These are phyloP conservation scores for Platalea minor DNA, from an alignment of 2,797 vertebrate genomes.

Conservation along the genomic window DNA sequence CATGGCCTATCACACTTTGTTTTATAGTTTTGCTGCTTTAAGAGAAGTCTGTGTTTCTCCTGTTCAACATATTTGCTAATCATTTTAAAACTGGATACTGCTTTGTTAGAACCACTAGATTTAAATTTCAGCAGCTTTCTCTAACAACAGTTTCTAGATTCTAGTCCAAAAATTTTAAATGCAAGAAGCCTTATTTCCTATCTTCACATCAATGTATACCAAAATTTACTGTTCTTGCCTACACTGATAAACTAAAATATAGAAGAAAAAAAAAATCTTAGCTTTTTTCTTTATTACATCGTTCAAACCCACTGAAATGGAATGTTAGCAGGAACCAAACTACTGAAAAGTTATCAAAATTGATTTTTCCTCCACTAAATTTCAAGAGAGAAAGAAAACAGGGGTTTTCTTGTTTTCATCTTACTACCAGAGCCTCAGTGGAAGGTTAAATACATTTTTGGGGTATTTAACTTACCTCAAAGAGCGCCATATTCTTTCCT, in stretches of 20 bases:
- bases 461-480: slow-evolving; percentile 81
- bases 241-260: neutral
- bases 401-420: neutral
- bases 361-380: neutral
- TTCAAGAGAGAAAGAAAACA: neutral
- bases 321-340: neutral
- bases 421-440: neutral
- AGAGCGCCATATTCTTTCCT: slow-evolving; percentile 96
- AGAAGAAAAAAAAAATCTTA: neutral
- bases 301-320: neutral
- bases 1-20: neutral
- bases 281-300: neutral
- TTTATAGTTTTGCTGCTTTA: neutral
- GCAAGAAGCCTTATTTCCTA: neutral
- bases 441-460: neutral
- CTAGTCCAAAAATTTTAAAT: neutral
- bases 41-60: neutral
- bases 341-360: neutral
- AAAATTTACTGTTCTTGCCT: neutral
- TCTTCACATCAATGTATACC: neutral
- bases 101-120: neutral
- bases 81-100: neutral
- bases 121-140: neutral
- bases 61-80: neutral
- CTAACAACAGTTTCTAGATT: neutral